phyloP scores from a whole-genome alignment of 2,888 invertebrate genomes.

The Euplagia quadripunctaria region DNA sequence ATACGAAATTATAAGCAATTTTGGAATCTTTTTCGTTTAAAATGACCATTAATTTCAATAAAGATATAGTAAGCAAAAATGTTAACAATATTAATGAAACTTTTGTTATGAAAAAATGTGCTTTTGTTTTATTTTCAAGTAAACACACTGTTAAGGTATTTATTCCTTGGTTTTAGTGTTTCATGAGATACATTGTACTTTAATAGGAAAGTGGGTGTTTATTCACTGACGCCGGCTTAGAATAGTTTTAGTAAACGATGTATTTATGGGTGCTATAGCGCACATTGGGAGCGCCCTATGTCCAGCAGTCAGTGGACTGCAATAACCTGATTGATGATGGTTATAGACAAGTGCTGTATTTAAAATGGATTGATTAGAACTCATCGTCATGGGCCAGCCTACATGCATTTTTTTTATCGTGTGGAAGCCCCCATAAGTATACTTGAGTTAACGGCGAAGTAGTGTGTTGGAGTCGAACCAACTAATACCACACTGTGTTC shows the following conservation, averaged over 20 bases:
- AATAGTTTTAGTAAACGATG: neutral
- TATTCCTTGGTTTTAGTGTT: slow-evolving; percentile 8
- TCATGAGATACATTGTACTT: slow-evolving; percentile 11
- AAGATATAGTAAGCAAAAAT: slow-evolving; percentile 29
- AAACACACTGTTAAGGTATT: slow-evolving; percentile 16
- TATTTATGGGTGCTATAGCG: too few species aligned
- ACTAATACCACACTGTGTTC: too few species aligned
- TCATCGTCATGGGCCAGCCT: too few species aligned
- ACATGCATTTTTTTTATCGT: too few species aligned
- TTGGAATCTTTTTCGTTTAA: slow-evolving; percentile 23
- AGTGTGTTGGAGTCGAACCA: too few species aligned
- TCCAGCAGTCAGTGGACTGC: neutral
- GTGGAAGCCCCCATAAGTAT: too few species aligned
- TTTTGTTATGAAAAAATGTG: slow-evolving; percentile 28
- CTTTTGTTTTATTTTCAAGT: slow-evolving; percentile 26
- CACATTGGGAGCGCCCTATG: neutral
- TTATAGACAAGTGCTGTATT: neutral
- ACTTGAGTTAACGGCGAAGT: too few species aligned
- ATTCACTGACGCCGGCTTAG: neutral
- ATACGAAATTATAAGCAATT: slow-evolving; percentile 5
- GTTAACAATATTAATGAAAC: slow-evolving; percentile 40
- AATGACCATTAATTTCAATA: slow-evolving; percentile 46
- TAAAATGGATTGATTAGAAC: too few species aligned
- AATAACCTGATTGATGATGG: neutral
- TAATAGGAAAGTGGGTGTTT: neutral